Base-by-base conservation (phyloP, 2,113 vertebrate species). In the Hypanus sabinus region DNA sequence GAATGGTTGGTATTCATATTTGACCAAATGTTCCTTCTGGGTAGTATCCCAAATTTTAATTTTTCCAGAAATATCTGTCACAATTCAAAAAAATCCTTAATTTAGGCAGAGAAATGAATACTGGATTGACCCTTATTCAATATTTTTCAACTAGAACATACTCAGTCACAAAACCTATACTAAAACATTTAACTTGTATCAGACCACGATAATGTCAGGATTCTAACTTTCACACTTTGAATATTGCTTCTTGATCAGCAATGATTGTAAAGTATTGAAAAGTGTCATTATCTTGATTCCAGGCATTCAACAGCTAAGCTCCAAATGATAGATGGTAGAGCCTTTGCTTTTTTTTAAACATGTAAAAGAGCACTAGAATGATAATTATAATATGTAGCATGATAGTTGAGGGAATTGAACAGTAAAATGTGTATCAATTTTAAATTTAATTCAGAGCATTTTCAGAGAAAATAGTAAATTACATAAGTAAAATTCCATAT, bases 21-120 rank as follows among this genome's bases (percentile, higher is more conserved):
- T 99, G 79, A 99, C 95, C 80, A 99, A 90, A 95, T 99, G 99
- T 94, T 99, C 98, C 95, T 98, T 99, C 96, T 99, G 99, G 0
- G 98, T 99, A 24, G 99, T 99, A 96, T 99, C 99, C 99, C 99
- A 99, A 96, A 99, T 99, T 92, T 98, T 97, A 85, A 99, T 95
- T 95, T 98, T 99, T 94, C 99, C 99, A 0, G 98, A 97, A 80
- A 96, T 94, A 96, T 99, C 99, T 99, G 95, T 0, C 71, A 95
- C 83, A 94, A 60, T 96, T 95, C 75, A 95, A 94, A 94, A 73
- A 73, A 73, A 22, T 73, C 20, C 71, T 73, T 22, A 73, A 24
- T 73, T 73, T 73, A 22, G 71, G 71, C 71, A 73, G 71, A 73
- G 18, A 5, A 46, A 46, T 46, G 46, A 73, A 0, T 24, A 71